Conservation (phyloP, 64 coral and sea anemone species). For the Acropora tenuis region DNA sequence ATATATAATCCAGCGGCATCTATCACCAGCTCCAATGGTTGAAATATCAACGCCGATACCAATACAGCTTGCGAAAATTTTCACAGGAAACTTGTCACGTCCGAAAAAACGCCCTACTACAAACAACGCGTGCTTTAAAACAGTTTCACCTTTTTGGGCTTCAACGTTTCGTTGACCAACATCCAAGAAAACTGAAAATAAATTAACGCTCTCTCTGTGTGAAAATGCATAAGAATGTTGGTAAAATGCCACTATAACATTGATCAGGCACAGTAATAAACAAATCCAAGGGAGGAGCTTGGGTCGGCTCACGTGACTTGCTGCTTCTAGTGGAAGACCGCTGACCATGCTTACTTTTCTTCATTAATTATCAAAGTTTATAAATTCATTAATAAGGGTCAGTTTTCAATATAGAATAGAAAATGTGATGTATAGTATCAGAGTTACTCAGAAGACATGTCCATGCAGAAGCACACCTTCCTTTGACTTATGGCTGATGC, state of each 20-base stretch:
- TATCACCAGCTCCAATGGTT: background rate
- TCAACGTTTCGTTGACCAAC: conserved; percentile 3
- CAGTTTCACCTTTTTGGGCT: background rate
- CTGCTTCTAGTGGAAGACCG: background rate
- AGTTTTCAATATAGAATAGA: too few species aligned
- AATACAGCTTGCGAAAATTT: background rate
- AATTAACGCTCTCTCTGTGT: conserved; percentile 8
- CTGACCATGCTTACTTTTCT: too few species aligned
- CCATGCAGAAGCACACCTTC: too few species aligned
- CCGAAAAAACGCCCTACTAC: background rate
- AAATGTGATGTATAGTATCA: too few species aligned
- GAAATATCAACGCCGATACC: background rate
- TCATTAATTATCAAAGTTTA: too few species aligned
- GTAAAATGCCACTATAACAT: background rate
- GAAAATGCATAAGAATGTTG: background rate
- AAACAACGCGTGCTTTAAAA: background rate
- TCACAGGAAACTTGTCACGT: conserved; percentile 31
- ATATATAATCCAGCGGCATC: background rate
- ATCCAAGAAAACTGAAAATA: background rate
- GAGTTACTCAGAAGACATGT: too few species aligned
- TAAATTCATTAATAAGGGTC: too few species aligned
- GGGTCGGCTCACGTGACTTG: conserved; percentile 44
- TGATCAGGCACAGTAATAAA: conserved; percentile 19
- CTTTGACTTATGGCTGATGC: too few species aligned
- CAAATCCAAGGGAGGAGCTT: conserved; percentile 56